Base-by-base conservation (phyloP, 2,888 invertebrate species). In the Apodemia duryi region DNA sequence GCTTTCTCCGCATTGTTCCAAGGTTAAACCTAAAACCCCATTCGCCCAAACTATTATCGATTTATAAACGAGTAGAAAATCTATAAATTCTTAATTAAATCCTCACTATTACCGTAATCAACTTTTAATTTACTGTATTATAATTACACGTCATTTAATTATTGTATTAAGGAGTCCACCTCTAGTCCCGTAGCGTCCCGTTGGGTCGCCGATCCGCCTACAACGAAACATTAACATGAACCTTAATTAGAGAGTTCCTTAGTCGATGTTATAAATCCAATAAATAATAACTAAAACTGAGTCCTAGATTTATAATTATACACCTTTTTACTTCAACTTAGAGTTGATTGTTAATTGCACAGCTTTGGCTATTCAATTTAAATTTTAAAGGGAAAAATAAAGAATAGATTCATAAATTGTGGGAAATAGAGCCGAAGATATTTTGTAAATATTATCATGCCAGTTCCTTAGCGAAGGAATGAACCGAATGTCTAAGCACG, bases 191-290 rank as follows among this genome's bases (percentile, higher is more conserved):
- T 71, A 73, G 78, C 79, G 79, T 79, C 82, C 79, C 78, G 76
- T 76, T 75, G 72, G 77, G 76, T 54, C 74, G 75, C 75, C 66
- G 70, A 68, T 61, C 77, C 84, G 78, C 85, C 85, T 82, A 85
- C 85, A 78, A 75, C 66, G 76, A 79, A 75, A 75, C 74, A 74
- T 70, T 29, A 57, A 57, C 57, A 57, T 57, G 71, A 68, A 65
- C 69, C 67, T 73, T 76, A 76, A 77, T 77, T 77, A 77, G 75
- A 70, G 74, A 65, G 66, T 69, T 70, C 65, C 67, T 64, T 57
- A 10, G 29, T 32, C 57, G 11, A 57, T 57, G 57, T 57, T 57
- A 57, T 57, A 32, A 57, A 57, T 57, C 32, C 57, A 57, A 57
- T 57, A 57, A 57, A 57, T 57, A 57, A 57, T 57, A 57, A 57